Conservation (phyloP, 1,140 invertebrate species). For the Tribolium madens region DNA sequence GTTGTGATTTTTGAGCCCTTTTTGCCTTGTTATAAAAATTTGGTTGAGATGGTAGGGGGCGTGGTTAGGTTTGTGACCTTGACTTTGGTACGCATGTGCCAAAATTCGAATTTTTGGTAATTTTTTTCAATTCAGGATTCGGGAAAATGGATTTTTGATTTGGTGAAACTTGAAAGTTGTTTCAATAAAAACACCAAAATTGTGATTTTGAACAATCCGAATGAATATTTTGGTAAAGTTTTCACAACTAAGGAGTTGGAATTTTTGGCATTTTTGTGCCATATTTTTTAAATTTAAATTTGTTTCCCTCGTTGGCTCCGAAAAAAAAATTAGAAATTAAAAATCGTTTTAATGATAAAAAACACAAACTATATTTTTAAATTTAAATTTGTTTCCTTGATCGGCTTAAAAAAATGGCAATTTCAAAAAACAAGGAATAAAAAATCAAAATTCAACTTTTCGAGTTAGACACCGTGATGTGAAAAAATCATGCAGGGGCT, state of each 20-base stretch:
- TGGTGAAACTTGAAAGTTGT: constrained; percentile 82
- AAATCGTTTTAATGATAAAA: too few relatives aligned
- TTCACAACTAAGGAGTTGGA: constrained; percentile 78
- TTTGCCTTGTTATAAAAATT: constrained; percentile 98
- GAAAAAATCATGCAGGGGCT: constrained; percentile 71
- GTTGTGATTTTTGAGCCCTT: constrained; percentile 98
- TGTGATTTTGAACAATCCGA: constrained; percentile 94
- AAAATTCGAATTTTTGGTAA: constrained; percentile 66
- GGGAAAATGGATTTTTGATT: constrained; percentile 64
- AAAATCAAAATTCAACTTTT: constrained; percentile 56
- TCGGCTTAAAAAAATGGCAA: too few relatives aligned
- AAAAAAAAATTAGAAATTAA: too few relatives aligned
- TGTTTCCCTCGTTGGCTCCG: too few relatives aligned
- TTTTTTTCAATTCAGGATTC: constrained; percentile 6
- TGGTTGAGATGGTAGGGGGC: constrained; percentile 91
- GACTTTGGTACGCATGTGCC: neutral
- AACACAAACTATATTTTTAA: too few relatives aligned
- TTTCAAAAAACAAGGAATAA: too few relatives aligned
- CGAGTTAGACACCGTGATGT: constrained; percentile 68
- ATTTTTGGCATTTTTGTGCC: constrained; percentile 84
- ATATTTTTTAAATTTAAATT: too few relatives aligned
- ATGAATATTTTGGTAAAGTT: constrained; percentile 95
- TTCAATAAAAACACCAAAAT: constrained; percentile 93
- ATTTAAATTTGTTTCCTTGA: too few relatives aligned
- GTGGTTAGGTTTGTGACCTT: constrained; percentile 78